phyloP scores from a whole-genome alignment of 2,888 invertebrate species.

The Entomobrya proxima region DNA sequence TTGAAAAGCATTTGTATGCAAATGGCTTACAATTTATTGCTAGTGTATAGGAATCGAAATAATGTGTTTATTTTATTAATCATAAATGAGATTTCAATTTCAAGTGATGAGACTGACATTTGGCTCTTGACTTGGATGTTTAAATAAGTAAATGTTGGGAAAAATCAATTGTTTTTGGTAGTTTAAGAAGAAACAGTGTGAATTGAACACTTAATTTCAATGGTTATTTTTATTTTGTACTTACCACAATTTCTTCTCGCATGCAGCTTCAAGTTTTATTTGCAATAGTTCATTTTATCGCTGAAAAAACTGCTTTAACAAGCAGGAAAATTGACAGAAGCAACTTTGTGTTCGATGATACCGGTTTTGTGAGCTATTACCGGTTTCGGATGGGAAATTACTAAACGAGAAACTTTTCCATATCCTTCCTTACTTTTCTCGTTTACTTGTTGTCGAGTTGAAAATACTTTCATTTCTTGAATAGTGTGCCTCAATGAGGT shows the following conservation, averaged over 20 bases:
- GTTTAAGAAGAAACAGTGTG: neutral
- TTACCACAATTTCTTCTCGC: conserved; percentile 18
- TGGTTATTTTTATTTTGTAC: conserved; percentile 30
- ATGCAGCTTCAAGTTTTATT: neutral
- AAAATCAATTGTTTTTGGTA: neutral
- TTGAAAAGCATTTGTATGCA: too few species aligned
- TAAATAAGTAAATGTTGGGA: too few species aligned
- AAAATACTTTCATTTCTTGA: neutral
- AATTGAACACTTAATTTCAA: conserved; percentile 46
- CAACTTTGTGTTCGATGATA: neutral
- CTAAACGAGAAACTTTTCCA: too few species aligned
- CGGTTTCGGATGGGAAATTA: too few species aligned
- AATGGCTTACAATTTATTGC: too few species aligned
- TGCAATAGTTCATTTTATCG: neutral
- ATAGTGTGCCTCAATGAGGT: conserved; percentile 7
- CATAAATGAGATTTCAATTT: too few species aligned
- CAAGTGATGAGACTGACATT: too few species aligned
- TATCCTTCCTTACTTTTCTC: neutral
- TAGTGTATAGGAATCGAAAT: too few species aligned
- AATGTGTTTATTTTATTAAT: too few species aligned
- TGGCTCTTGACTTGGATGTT: too few species aligned
- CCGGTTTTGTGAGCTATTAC: too few species aligned
- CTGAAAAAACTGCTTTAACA: conserved; percentile 25
- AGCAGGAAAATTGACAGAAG: neutral
- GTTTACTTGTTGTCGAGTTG: neutral